Evolutionary conservation across 2,888 invertebrate genomes (phyloP), one percentile per base, ranked within the genome.

Genomic region (Diarsia brunnea): DNA sequence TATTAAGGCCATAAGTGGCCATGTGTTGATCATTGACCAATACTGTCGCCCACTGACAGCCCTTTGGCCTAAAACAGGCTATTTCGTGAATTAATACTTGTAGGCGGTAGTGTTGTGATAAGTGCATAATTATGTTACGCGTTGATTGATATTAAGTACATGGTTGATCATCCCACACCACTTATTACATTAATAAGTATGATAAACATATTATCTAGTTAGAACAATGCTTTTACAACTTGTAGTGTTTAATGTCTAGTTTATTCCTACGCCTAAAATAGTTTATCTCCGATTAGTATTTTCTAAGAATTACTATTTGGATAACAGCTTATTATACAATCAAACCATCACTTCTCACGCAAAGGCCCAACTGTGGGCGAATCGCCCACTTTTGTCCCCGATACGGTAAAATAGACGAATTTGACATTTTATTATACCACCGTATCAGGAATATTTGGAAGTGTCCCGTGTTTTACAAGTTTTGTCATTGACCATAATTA

Each of bases 401-500:
- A 81, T 86, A 75, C 51, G 79, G 86, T 81, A 79, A 82, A 80
- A 87, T 87, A 79, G 75, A 72, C 80, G 78, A 80, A 77, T 77
- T 55, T 73, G 67, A 78, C 53, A 82, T 73, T 63, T 73, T 63
- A 65, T 45, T 49, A 67, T 65, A 69, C 53, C 58, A 68, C 85
- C 82, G 71, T 85, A 82, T 77, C 72, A 49, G 79, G 75, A 79
- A 68, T 21, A 55, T 81, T 77, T 63, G 49, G 66, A 71, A 24
- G 64, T 45, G 55, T 71, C 84, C 81, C 58, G 21, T 55, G 24
- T 70, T 73, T 72, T 72, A 68, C 19, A 73, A 67, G 47, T 67
- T 79, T 63, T 82, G 68, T 66, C 80, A 69, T 79, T 77, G 69
- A 78, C 66, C 58, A 64, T 49, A n/a, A n/a, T n/a, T n/a, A 51